Percentiles rank a stretch among this genome's conserved stretches.
phyloP scores from a whole-genome alignment of 2,888 invertebrate genomes.

The Drosophila sordidapex region DNA sequence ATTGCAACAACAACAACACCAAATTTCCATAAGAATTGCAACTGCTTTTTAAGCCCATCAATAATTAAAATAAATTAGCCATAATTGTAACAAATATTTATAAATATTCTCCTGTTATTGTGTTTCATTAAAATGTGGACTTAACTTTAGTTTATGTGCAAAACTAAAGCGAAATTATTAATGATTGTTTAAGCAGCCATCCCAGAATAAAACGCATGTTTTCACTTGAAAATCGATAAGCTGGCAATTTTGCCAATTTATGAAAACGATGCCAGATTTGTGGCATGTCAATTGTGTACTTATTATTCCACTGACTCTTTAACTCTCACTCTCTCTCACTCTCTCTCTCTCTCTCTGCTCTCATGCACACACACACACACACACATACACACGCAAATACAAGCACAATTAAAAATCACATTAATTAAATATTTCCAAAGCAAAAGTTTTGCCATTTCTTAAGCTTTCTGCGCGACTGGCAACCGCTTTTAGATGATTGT shows the following conservation, averaged over 20 bases:
- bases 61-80: slow-evolving; percentile 74
- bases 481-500: slow-evolving; percentile 13
- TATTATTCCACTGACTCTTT: not conserved
- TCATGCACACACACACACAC: slow-evolving; percentile 49
- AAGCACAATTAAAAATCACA: slow-evolving; percentile 80
- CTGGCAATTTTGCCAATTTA: slow-evolving; percentile 2
- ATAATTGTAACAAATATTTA: slow-evolving; percentile 53
- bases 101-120: slow-evolving; percentile 1
- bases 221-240: slow-evolving; percentile 3
- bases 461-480: slow-evolving; percentile 67
- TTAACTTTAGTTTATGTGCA: slow-evolving; percentile 37
- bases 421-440: slow-evolving; percentile 80
- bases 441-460: slow-evolving; percentile 78
- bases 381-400: slow-evolving; percentile 45
- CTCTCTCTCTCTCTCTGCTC: not conserved
- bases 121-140: slow-evolving; percentile 13
- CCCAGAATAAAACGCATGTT: not conserved
- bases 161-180: slow-evolving; percentile 25
- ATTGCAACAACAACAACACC: slow-evolving; percentile 24
- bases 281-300: slow-evolving; percentile 26
- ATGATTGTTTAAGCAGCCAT: slow-evolving; percentile 44
- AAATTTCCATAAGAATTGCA: slow-evolving; percentile 10
- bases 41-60: slow-evolving; percentile 35
- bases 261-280: slow-evolving; percentile 30
- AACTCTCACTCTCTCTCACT: not conserved